Conservation (phyloP, 2,113 vertebrate species). For the Chaetodon auriga region DNA sequence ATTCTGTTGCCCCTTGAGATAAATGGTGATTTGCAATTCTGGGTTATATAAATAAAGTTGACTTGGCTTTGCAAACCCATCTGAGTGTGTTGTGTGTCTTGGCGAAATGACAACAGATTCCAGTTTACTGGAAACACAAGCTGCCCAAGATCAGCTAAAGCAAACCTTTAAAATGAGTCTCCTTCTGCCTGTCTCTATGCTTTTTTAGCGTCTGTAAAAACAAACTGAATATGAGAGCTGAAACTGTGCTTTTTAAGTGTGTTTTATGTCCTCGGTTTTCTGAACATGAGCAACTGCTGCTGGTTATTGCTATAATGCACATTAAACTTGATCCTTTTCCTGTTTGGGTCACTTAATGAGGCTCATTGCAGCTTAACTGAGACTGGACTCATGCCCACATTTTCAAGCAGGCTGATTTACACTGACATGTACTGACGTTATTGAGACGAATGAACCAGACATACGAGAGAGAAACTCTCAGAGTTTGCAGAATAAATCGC, state of each 20-base stretch:
- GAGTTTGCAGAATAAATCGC: not conserved
- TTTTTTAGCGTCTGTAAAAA: not conserved
- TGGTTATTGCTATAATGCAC: not conserved
- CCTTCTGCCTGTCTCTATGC: not conserved
- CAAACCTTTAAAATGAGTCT: not conserved
- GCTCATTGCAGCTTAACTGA: not conserved
- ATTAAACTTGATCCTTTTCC: not conserved
- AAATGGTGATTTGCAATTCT: too few relatives aligned
- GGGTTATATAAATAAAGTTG: too few relatives aligned
- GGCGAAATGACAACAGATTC: not conserved
- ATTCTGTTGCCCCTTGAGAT: too few relatives aligned
- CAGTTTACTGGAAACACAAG: not conserved
- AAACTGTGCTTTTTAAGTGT: not conserved
- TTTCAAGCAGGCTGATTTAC: not conserved
- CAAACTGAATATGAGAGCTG: not conserved
- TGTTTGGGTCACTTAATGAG: not conserved
- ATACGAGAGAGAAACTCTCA: not conserved
- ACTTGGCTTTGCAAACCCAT: not conserved
- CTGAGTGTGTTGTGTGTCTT: not conserved
- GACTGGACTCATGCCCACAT: not conserved
- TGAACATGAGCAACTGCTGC: not conserved
- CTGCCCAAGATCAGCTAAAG: not conserved
- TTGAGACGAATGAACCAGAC: not conserved
- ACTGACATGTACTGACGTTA: not conserved
- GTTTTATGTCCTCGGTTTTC: too few relatives aligned